Conservation (phyloP, 2,113 vertebrate species). For the Trogon melanurus region DNA sequence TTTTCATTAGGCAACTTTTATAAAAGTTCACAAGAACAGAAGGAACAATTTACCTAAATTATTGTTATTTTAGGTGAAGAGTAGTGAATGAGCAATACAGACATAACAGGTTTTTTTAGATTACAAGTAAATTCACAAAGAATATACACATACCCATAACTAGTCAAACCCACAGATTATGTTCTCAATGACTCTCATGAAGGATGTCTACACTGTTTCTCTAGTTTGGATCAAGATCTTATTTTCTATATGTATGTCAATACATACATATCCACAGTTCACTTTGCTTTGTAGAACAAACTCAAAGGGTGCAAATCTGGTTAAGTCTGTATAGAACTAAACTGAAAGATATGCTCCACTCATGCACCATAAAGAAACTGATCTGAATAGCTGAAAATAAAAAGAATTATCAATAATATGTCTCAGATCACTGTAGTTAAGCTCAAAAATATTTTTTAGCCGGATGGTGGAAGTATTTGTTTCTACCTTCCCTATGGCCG, state of each 20-base stretch:
- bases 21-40: not conserved
- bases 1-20: not conserved
- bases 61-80: not conserved
- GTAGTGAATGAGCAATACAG: not conserved
- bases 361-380: not conserved
- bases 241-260: accelerated
- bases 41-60: not conserved
- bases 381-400: not conserved
- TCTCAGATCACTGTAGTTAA: not conserved
- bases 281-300: not conserved
- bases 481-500: not conserved
- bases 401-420: not conserved
- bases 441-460: not conserved
- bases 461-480: not conserved
- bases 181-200: not conserved
- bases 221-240: not conserved
- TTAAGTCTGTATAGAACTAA: not conserved
- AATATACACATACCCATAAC: not conserved
- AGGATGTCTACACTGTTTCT: not conserved
- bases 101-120: not conserved
- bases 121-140: not conserved
- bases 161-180: not conserved
- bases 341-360: not conserved
- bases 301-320: not conserved
- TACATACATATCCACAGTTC: not conserved